phyloP scores from a whole-genome alignment of 2,797 vertebrate species.

The Chloroceryle amazona region DNA sequence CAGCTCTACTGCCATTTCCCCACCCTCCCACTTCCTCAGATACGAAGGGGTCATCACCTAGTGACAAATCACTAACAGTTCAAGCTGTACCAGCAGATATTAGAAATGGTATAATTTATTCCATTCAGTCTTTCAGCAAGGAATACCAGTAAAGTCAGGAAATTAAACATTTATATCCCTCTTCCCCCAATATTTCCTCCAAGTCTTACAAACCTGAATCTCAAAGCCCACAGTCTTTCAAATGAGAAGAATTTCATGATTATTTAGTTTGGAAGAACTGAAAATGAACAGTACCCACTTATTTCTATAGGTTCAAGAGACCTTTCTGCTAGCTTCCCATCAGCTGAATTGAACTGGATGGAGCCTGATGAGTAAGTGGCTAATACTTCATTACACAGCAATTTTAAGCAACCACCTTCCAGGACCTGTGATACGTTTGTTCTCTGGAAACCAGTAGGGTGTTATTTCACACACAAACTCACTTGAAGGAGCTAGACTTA shows the following conservation, averaged over 20 bases:
- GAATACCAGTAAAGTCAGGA: not conserved
- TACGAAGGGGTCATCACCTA: not conserved
- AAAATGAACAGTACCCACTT: not conserved
- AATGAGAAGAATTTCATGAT: not conserved
- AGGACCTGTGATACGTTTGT: not conserved
- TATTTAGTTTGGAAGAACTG: not conserved
- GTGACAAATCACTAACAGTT: not conserved
- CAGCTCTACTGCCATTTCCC: not conserved
- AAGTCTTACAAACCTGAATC: not conserved
- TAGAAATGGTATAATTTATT: not conserved
- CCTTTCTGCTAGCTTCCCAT: not conserved
- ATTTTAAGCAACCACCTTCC: not conserved
- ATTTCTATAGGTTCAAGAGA: not conserved
- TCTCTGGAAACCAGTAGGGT: not conserved
- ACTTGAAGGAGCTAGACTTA: not conserved
- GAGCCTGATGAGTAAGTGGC: not conserved
- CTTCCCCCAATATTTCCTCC: not conserved
- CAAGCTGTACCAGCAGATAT: not conserved
- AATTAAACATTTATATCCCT: conserved; percentile 23
- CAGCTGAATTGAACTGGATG: not conserved
- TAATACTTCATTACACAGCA: not conserved
- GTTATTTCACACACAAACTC: not conserved
- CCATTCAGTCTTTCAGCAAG: not conserved
- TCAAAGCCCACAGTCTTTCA: not conserved
- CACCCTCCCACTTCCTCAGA: accelerated